Evolutionary conservation across 2,113 vertebrate genomes (phyloP).

Genomic region (Calyptommatus sinebrachiatus): DNA sequence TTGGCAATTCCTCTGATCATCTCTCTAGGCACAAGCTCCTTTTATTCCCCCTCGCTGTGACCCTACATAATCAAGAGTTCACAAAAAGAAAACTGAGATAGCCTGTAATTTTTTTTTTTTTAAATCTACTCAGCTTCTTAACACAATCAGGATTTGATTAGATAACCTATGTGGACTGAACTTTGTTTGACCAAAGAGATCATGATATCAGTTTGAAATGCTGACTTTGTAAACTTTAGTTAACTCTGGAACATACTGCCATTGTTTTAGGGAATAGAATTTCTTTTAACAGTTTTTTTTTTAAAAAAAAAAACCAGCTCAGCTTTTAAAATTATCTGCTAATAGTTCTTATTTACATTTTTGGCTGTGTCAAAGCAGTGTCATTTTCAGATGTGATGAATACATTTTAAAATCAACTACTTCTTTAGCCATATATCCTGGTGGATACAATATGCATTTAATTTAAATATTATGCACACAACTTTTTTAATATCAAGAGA

Average conservation of each 20-base stretch:
- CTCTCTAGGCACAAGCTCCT: no score
- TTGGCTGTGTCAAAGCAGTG: neutral
- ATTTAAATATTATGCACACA: no score
- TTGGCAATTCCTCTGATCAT: no score
- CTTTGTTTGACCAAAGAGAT: neutral
- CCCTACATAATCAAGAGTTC: neutral
- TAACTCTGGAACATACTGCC: neutral
- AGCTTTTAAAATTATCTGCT: neutral
- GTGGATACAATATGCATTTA: no score
- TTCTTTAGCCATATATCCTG: no score
- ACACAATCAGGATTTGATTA: neutral
- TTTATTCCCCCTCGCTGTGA: no score
- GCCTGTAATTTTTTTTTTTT: neutral
- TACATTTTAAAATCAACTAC: neutral
- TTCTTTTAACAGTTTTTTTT: neutral
- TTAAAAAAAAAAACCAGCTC: no score
- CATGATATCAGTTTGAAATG: neutral
- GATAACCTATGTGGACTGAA: neutral
- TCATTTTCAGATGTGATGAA: neutral
- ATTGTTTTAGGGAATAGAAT: neutral
- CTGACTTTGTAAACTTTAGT: neutral
- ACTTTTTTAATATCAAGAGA: no score
- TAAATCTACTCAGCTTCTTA: neutral
- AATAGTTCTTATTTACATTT: neutral
- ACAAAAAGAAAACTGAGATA: neutral